phyloP scores from a whole-genome alignment of 2,888 invertebrate species.

The Bombylius major region DNA sequence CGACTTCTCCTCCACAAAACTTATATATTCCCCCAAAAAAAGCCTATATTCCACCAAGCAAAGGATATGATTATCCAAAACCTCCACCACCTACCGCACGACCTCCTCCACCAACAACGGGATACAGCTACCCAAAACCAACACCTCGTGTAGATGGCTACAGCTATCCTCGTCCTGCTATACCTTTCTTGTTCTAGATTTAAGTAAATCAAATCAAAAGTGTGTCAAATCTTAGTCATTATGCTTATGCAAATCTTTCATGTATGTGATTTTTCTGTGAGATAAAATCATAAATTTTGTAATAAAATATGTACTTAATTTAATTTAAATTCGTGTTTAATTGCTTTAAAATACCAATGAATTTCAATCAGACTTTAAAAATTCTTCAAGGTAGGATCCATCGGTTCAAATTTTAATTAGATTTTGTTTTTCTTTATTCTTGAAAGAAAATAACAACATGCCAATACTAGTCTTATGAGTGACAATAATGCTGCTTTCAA shows the following conservation, averaged over 20 bases:
- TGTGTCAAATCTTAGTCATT: constrained; percentile 1
- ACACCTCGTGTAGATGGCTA: neutral
- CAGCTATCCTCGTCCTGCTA: constrained; percentile 1
- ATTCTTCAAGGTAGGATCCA: too few species aligned
- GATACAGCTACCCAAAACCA: constrained; percentile 2
- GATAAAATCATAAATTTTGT: neutral
- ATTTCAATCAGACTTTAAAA: too few species aligned
- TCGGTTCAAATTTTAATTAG: too few species aligned
- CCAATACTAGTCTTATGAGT: too few species aligned
- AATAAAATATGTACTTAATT: neutral
- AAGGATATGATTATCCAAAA: neutral
- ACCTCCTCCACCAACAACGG: neutral
- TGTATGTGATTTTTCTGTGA: constrained; percentile 1
- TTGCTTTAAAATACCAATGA: too few species aligned
- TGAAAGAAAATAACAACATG: too few species aligned
- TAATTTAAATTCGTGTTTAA: neutral
- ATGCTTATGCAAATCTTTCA: neutral
- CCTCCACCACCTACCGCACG: neutral
- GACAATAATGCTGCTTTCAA: too few species aligned
- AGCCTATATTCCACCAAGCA: neutral
- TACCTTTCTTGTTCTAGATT: constrained; percentile 3
- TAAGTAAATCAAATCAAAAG: neutral
- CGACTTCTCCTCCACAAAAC: neutral
- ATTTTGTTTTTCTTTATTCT: too few species aligned
- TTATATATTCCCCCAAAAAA: too few species aligned